Evolutionary conservation across 23 tunicate genomes (phyloP), one percentile per base, ranked within the genome.

Genomic region (Trididemnum miniatum): DNA sequence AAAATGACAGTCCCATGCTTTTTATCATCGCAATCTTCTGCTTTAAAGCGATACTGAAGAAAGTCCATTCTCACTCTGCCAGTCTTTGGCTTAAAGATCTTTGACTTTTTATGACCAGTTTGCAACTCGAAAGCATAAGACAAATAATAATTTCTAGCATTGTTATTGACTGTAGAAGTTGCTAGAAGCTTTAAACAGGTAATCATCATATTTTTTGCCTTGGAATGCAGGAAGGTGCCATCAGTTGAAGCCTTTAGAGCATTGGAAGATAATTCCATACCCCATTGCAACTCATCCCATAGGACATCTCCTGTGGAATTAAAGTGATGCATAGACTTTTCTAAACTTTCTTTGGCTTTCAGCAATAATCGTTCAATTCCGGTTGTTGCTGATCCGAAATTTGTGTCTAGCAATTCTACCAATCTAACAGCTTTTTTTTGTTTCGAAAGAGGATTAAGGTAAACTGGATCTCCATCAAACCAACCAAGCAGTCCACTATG

Each of bases 401-500:
- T 35, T 1, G 12, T 26, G 0, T 34, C 25, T 27, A 86, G 50
- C 34, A 91, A 66, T 34, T 71, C 40, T 26, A 23, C 35, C 79
- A 75, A 28, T 20, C 76, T 65, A 1, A 50, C 32, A 1, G 97
- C 80, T 37, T 81, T 72, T 20, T 86, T 76, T 26, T 50, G 33
- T 31, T 59, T 65, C 1, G 79, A 35, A 35, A 86, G 80, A 2
- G 97, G 97, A 52, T 40, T 18, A 29, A 91, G 69, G 38, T 82
- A 62, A 35, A 86, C 67, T 0, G 97, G 97, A 49, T 81, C 67
- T 1, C 91, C 82, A 71, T 87, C 91, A 73, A 87, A 87, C 98
- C 98, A 94, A 0, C 98, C 98, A 9, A 88, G 31, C n/a, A 87
- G 67, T 27, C 0, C 31, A n/a, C 52, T 71, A 71, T 69, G 80